phyloP scores from a whole-genome alignment of 2,113 vertebrate species.

The Meriones unguiculatus region DNA sequence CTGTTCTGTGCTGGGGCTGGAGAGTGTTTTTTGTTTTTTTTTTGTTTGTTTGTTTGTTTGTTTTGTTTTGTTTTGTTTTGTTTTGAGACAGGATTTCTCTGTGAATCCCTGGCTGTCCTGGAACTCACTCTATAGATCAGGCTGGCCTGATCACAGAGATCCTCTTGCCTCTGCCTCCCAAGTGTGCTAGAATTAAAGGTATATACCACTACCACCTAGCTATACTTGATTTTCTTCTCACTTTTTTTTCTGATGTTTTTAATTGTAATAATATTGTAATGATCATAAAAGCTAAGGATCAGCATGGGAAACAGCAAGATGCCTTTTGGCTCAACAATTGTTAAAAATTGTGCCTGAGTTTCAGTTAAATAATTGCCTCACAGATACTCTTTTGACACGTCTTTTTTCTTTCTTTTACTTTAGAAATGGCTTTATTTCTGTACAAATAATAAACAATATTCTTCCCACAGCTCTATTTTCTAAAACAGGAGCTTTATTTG shows the following conservation, averaged over 20 bases:
- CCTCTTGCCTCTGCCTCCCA: too few species aligned
- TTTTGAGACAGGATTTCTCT: background rate
- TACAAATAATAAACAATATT: background rate
- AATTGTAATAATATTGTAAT: constrained; percentile 19
- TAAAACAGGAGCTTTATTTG: background rate
- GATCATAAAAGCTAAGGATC: background rate
- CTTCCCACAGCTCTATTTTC: background rate
- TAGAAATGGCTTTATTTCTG: background rate
- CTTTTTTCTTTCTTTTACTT: background rate
- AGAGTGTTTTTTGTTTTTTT: background rate
- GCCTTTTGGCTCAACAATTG: background rate
- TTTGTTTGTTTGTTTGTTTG: too few species aligned
- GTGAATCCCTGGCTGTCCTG: background rate
- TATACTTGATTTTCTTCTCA: background rate
- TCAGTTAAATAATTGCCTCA: background rate
- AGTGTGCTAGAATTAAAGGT: too few species aligned
- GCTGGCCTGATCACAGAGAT: too few species aligned
- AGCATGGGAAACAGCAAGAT: background rate
- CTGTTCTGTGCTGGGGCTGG: background rate
- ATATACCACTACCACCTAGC: too few species aligned
- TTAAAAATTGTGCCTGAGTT: background rate
- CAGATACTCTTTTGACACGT: background rate
- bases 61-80: too few species aligned
- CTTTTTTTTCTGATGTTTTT: background rate
- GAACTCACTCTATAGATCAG: too few species aligned